Base-by-base conservation (phyloP, 2,113 vertebrate species). In the Eira barbara region DNA sequence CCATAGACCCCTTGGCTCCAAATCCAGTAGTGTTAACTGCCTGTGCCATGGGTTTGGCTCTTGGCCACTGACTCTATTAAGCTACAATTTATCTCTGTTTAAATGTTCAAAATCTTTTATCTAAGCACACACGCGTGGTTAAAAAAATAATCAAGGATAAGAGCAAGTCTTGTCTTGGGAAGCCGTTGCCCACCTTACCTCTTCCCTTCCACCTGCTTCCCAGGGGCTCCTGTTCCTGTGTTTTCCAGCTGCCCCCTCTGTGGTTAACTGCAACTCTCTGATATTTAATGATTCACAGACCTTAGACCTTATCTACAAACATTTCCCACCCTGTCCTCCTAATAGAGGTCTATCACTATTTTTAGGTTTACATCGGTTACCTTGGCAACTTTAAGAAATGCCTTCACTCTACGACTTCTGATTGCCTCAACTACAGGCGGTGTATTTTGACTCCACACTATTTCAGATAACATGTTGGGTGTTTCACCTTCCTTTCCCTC, bases 371-470 rank as follows among this genome's bases (percentile, higher is more conserved):
- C 39, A 1, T 2, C 14, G 71, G 97, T 98, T 97, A 94, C 97
- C 95, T 49, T 94, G 93, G 91, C 94, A 98, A 98, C 97, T 91
- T 96, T 21, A 39, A 83, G 80, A 94, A 36, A 81, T 79, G 96
- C 39, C 74, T 83, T 45, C 34, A 61, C 74, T 93, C 79, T 45
- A 59, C 18, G 14, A 2, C 52, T 73, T 81, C 92, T 97, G 57
- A 47, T 27, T 91, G 45, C 78, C 23, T 27, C 95, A n/a, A 42
- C n/a, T 29, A 23, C 5, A 29, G 69, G 49, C 23, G 0, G 45
- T 55, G 0, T 27, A 42, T 25, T 57, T 36, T 25, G 87, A 67
- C 45, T 74, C 91, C 18, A 11, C 15, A 0, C 39, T 6, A 1
- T 45, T 45, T 82, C 45, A 10, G 85, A 42, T 39, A 73, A 73